Evolutionary conservation across 1,140 invertebrate genomes (phyloP), one percentile per base, ranked within the genome.

Genomic region (Lutraria rhynchaena): DNA sequence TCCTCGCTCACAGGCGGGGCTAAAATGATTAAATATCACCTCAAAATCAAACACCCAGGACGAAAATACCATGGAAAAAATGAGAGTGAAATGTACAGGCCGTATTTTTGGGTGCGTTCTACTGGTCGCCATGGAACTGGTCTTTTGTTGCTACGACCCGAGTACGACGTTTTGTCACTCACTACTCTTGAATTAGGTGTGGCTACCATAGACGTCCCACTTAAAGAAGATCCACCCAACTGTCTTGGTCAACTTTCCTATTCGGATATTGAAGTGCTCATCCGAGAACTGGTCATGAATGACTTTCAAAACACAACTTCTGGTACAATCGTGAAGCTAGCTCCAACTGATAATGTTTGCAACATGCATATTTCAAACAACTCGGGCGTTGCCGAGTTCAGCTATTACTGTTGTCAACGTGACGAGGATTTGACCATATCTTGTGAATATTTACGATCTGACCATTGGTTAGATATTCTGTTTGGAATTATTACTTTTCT

Each of bases 11-110:
- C 35, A 13, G 37, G 13, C 4, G 71, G 57, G 9, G 19, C 71
- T 4, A 75, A 75, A 61, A 58, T 75, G 71, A 58, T 75, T n/a
- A 75, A 75, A 33, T 75, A 22, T 75, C 55, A 75, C 17, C 24
- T 75, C 19, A n/a, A 29, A 27, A 58, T 75, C 19, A 41, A 60
- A 19, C 41, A 22, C n/a, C 35, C 1, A 60, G 71, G 49, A 19
- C 4, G 49, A 19, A 24, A 46, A 3, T 60, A 44, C 24, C 13
- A 29, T 33, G 75, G 61, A 2, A 22, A 29, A 17, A 67, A 77
- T 13, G 35, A 77, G 67, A 67, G 75, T 22, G 5, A 24, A 15
- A 5, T 67, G 4, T 77, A 77, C 33, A 77, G 63, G 51, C 75
- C 61, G 5, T 55, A 51, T 31, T 57, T 37, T 35, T 77, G 75